Percentiles rank a stretch among this genome's conserved stretches.
Conservation (phyloP, 2,888 invertebrate genomes). For the Macrosoma leucophasiata region DNA sequence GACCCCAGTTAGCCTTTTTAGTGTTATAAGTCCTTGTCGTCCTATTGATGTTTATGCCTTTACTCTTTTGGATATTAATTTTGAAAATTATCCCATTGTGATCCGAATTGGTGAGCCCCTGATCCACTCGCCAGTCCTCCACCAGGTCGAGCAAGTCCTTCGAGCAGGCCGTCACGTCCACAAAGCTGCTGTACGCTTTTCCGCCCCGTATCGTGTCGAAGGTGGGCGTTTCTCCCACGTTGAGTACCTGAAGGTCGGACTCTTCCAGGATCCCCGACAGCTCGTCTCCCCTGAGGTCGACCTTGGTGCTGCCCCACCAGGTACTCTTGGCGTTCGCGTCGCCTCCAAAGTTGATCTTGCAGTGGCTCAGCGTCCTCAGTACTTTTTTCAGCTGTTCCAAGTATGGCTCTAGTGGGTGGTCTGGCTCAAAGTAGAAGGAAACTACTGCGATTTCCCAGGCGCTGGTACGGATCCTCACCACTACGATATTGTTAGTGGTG, state of each 20-base stretch:
- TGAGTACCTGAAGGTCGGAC: conserved; percentile 7
- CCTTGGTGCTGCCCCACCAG: conserved; percentile 13
- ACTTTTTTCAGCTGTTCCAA: neutral
- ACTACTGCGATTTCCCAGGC: neutral
- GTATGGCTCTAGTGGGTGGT: neutral
- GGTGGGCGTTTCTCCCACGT: conserved; percentile 10
- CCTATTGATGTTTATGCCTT: conserved; percentile 3
- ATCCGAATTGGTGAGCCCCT: conserved; percentile 6
- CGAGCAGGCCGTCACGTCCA: too few relatives aligned
- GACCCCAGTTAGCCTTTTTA: conserved; percentile 10
- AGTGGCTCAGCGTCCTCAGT: neutral
- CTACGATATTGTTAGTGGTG: conserved; percentile 25
- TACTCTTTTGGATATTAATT: neutral
- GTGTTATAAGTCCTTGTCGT: conserved; percentile 11
- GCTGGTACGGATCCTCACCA: conserved; percentile 4
- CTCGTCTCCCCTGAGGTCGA: conserved; percentile 12
- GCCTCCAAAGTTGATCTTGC: conserved; percentile 14
- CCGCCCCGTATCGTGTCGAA: conserved; percentile 11
- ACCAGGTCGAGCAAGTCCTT: neutral
- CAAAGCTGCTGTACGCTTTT: conserved; percentile 1
- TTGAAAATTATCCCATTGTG: conserved; percentile 11
- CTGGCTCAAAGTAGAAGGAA: neutral
- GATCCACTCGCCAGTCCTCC: conserved; percentile 7
- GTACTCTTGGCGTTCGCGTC: conserved; percentile 14
- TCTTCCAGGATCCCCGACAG: conserved; percentile 2